Base-by-base conservation (phyloP, 2,888 invertebrate genomes). In the Heliconius erato region DNA sequence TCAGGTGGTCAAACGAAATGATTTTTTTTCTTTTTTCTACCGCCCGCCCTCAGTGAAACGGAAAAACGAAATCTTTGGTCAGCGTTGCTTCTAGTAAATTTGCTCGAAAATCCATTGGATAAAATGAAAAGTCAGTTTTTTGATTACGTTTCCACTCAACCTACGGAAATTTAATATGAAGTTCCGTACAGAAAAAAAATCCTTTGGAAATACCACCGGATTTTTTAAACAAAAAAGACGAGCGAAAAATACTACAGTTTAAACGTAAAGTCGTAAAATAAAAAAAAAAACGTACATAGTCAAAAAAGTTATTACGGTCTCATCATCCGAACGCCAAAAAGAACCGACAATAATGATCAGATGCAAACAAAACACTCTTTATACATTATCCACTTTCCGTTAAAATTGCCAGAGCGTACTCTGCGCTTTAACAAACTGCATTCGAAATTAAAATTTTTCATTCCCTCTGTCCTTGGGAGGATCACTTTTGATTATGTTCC, bases 401-500 rank as follows among this genome's bases (percentile, higher is more conserved):
- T 90, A 92, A 92, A 93, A 92, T 84, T 86, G 87, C 67, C 80
- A 54, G 87, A 89, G 91, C 89, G 90, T 90, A 90, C 92, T 94
- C 94, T 95, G 92, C 94, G 93, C 94, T 94, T 93, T 94, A 95
- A 94, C 94, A 95, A 95, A 95, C 95, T 95, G 95, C 95, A 95
- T 95, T 95, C 95, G 93, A 91, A 95, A 95, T 95, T 95, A 95
- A 95, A 95, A 95, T 88, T 93, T 93, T 94, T 95, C 95, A 95
- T 95, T 94, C 92, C 89, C 89, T 87, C 89, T 86, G 88, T 88
- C 88, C 89, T 88, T 87, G 86, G 87, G 88, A 88, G 91, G 92
- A 95, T 95, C 95, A 94, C 93, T 95, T 94, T 92, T 95, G 94
- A 95, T 95, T 94, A 95, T 93, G 94, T 94, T 93, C 87, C 88